Evolutionary conservation across 2,888 invertebrate genomes (phyloP).

Genomic region (Leptopilina drosophilae): DNA sequence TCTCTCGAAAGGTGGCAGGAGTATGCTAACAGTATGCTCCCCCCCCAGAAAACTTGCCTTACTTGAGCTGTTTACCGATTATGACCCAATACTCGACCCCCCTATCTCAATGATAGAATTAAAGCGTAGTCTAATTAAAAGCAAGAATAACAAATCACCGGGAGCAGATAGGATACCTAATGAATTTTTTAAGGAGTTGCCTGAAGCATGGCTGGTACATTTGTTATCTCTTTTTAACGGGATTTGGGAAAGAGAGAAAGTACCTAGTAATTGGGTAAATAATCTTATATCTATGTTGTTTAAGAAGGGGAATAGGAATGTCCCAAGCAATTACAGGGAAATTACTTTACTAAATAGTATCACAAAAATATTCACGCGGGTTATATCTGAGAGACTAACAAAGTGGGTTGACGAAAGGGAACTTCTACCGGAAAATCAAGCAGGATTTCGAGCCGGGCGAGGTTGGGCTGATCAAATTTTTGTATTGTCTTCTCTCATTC

Average conservation of each 20-base stretch:
- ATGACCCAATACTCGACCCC: background rate
- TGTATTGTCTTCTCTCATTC: conserved; percentile 45
- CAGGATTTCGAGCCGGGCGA: conserved; percentile 21
- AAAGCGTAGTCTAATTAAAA: conserved; percentile 36
- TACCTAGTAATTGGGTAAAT: background rate
- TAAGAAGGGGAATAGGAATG: conserved; percentile 43
- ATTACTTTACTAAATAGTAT: conserved; percentile 55
- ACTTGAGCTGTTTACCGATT: background rate
- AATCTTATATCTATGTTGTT: background rate
- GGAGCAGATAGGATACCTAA: conserved; percentile 42
- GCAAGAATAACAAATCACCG: conserved; percentile 38
- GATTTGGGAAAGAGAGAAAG: conserved; percentile 15
- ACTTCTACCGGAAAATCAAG: conserved; percentile 25
- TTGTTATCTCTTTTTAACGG: background rate
- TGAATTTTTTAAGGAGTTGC: conserved; percentile 16
- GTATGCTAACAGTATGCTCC: background rate
- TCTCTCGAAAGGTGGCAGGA: background rate
- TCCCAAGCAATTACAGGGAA: conserved; percentile 55
- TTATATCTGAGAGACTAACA: conserved; percentile 48
- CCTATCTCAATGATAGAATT: conserved; percentile 14
- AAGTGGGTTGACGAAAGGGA: conserved; percentile 49
- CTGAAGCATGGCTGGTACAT: background rate
- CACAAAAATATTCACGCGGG: conserved; percentile 54
- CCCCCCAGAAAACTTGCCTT: background rate
- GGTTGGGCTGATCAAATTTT: conserved; percentile 52